phyloP scores from a whole-genome alignment of 1,140 invertebrate genomes.

The Zaprionus tsacasi region DNA sequence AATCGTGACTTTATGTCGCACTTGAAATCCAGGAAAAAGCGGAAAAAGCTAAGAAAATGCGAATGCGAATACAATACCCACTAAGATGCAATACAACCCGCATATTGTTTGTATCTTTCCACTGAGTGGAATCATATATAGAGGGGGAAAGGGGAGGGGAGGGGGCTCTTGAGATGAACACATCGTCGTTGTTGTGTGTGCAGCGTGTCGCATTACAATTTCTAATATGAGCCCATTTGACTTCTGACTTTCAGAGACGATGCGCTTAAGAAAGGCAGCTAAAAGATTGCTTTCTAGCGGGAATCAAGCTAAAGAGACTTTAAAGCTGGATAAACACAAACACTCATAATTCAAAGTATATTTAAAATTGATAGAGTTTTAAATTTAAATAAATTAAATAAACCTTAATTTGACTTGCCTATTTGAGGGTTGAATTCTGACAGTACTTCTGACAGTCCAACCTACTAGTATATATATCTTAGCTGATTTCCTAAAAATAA shows the following conservation, averaged over 20 bases:
- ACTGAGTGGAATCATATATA: conserved; percentile 17
- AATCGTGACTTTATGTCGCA: conserved; percentile 81
- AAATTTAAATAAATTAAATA: background rate
- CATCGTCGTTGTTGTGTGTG: conserved; percentile 43
- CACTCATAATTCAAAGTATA: too few relatives aligned
- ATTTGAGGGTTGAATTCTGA: too few relatives aligned
- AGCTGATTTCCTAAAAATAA: too few relatives aligned
- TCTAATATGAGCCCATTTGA: conserved; percentile 59
- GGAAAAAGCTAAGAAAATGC: conserved; percentile 22
- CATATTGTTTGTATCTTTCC: conserved; percentile 54
- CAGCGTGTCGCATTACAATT: conserved; percentile 71
- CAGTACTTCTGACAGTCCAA: too few relatives aligned
- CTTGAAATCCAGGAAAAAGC: conserved; percentile 58
- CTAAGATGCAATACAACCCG: conserved; percentile 20
- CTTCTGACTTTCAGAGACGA: conserved; percentile 30
- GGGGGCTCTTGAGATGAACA: conserved; percentile 68
- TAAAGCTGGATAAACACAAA: background rate
- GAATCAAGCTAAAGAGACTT: background rate
- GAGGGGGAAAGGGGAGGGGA: conserved; percentile 5
- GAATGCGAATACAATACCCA: conserved; percentile 58
- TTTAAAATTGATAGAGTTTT: background rate
- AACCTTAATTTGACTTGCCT: too few relatives aligned
- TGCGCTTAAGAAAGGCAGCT: conserved; percentile 29
- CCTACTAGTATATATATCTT: too few relatives aligned
- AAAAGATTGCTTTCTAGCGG: conserved; percentile 28